These are phyloP conservation scores for Melospiza georgiana DNA, from an alignment of 2,113 vertebrate species.

Conservation along the genomic window DNA sequence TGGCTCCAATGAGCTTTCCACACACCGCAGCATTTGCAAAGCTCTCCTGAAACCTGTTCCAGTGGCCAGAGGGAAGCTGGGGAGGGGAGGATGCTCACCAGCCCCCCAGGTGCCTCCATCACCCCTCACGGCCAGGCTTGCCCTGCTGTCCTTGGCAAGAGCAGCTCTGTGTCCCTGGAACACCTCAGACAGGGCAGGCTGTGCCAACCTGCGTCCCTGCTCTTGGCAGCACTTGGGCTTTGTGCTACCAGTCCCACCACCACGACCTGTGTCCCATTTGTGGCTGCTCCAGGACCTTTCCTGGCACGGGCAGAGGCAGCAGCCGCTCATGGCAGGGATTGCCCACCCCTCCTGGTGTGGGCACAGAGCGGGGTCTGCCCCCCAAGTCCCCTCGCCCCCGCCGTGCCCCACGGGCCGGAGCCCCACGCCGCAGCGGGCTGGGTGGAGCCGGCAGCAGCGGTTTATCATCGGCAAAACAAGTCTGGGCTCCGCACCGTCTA, in stretches of 20 bases:
- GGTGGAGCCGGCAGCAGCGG: neutral
- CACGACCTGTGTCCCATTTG: rapidly evolving
- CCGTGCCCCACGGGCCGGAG: rapidly evolving
- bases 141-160: neutral
- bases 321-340: rapidly evolving
- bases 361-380: neutral
- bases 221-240: rapidly evolving
- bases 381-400: rapidly evolving
- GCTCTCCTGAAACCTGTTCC: neutral
- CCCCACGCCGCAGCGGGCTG: neutral
- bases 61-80: neutral
- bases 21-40: neutral
- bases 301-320: neutral
- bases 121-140: neutral
- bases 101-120: neutral
- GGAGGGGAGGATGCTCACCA: neutral
- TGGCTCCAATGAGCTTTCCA: neutral
- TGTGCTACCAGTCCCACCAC: neutral
- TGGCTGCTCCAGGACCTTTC: neutral
- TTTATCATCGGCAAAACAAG: slow-evolving; percentile 26
- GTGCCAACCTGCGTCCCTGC: neutral
- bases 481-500: neutral
- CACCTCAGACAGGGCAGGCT: rapidly evolving
- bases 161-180: neutral
- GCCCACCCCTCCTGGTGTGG: neutral